A percentile compares a stretch with the other conserved stretches of the same genome.
Evolutionary conservation across 2,888 invertebrate genomes (phyloP).

Genomic region (Aleiodes alternator): DNA sequence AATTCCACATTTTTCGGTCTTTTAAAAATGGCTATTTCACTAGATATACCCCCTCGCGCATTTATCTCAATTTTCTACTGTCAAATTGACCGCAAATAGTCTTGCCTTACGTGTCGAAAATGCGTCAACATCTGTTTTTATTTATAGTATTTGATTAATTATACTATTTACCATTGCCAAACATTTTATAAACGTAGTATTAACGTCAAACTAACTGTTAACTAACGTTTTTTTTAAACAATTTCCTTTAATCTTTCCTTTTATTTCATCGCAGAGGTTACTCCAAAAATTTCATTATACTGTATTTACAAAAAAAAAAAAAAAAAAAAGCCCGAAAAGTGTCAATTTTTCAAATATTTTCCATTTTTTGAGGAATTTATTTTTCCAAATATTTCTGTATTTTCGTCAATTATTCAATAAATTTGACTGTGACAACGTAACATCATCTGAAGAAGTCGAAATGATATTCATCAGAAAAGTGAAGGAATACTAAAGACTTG

Average conservation of each 20-base stretch:
- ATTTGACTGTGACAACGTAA: not conserved
- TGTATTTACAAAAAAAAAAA: too few relatives aligned
- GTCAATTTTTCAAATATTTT: not conserved
- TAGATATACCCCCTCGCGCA: not conserved
- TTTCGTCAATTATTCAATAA: not conserved
- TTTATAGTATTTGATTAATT: conserved; percentile 59
- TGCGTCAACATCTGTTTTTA: conserved; percentile 65
- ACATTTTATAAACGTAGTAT: conserved; percentile 31
- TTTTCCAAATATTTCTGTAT: not conserved
- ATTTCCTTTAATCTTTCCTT: not conserved
- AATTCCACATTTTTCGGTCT: not conserved
- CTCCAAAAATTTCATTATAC: too few relatives aligned
- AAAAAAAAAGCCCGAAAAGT: too few relatives aligned
- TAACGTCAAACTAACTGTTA: not conserved
- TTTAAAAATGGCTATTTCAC: conserved; percentile 40
- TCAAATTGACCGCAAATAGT: conserved; percentile 33
- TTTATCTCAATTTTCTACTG: conserved; percentile 30
- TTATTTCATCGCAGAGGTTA: not conserved
- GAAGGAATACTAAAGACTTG: not conserved
- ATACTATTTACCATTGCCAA: conserved; percentile 7
- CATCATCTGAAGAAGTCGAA: not conserved
- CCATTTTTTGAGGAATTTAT: not conserved
- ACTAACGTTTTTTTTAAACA: not conserved
- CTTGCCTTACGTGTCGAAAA: conserved; percentile 49
- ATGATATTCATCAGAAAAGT: not conserved